These are phyloP conservation scores for Itoplectis maculator DNA, from an alignment of 2,888 invertebrate species.

Conservation along the genomic window DNA sequence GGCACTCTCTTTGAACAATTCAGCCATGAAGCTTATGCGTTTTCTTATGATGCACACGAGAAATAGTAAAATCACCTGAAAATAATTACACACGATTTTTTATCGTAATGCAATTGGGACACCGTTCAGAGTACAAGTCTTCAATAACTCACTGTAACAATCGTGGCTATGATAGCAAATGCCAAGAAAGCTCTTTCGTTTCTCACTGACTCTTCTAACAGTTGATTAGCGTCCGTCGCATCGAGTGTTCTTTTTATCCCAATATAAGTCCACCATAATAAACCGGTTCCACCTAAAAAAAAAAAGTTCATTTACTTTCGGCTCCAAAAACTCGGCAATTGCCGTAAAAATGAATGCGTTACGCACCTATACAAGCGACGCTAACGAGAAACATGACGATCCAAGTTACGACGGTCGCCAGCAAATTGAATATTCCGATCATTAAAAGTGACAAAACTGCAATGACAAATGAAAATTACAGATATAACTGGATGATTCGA, in stretches of 20 bases:
- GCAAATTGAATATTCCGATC: constrained; percentile 93
- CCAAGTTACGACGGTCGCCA: constrained; percentile 94
- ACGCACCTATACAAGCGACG: constrained; percentile 89
- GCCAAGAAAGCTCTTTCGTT: constrained; percentile 95
- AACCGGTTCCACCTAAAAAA: constrained; percentile 88
- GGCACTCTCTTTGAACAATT: constrained; percentile 95
- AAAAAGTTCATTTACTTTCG: not conserved
- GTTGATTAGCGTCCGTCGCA: constrained; percentile 84
- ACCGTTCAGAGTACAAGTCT: not conserved
- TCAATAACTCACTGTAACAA: constrained; percentile 90
- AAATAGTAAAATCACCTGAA: constrained; percentile 90
- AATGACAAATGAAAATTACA: constrained; percentile 65
- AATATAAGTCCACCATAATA: constrained; percentile 96
- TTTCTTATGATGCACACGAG: constrained; percentile 92
- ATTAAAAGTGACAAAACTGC: constrained; percentile 93
- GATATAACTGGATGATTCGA: constrained; percentile 44
- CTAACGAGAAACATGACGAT: constrained; percentile 93
- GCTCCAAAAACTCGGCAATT: not conserved
- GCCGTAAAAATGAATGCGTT: constrained; percentile 1
- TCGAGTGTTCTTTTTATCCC: constrained; percentile 90
- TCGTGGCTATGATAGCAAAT: constrained; percentile 93
- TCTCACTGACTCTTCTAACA: constrained; percentile 91
- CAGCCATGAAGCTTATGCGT: constrained; percentile 92
- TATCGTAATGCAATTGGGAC: too few species aligned
- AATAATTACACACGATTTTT: constrained; percentile 65